These are phyloP conservation scores for Mirza zaza DNA, from an alignment of 2,113 vertebrate species.

Conservation along the genomic window DNA sequence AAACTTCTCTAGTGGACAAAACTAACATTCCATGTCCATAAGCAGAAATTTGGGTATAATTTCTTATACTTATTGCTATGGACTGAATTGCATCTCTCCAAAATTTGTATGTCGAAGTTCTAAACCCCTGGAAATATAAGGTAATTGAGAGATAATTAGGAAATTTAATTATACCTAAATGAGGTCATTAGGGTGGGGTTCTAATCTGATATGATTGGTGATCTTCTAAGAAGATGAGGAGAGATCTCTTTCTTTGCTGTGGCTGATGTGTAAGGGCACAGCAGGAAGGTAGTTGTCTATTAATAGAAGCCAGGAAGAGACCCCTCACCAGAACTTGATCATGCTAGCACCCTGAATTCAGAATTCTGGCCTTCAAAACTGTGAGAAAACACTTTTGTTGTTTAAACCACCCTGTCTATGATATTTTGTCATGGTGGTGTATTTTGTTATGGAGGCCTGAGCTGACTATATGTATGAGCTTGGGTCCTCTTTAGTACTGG, in stretches of 20 bases:
- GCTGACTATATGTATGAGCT: not conserved
- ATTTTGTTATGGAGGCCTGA: not conserved
- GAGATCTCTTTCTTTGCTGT: not conserved
- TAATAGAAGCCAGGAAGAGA: not conserved
- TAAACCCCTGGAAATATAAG: not conserved
- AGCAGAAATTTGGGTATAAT: not conserved
- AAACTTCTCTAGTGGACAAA: constrained; percentile 43
- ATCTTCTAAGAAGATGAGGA: not conserved
- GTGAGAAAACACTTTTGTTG: not conserved
- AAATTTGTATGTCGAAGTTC: not conserved
- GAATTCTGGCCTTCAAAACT: not conserved
- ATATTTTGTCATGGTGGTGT: not conserved
- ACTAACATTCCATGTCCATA: not conserved
- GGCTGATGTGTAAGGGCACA: not conserved
- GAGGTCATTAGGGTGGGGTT: not conserved
- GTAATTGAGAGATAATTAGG: not conserved
- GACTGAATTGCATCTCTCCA: not conserved
- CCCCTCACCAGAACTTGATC: not conserved
- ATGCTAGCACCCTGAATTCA: not conserved
- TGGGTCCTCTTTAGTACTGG: not conserved
- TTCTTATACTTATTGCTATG: not conserved
- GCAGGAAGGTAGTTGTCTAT: not conserved
- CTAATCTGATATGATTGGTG: not conserved
- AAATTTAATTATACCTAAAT: not conserved
- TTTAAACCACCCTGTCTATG: not conserved